Conservation (phyloP, 2,113 vertebrate genomes). For the Bos indicus region DNA sequence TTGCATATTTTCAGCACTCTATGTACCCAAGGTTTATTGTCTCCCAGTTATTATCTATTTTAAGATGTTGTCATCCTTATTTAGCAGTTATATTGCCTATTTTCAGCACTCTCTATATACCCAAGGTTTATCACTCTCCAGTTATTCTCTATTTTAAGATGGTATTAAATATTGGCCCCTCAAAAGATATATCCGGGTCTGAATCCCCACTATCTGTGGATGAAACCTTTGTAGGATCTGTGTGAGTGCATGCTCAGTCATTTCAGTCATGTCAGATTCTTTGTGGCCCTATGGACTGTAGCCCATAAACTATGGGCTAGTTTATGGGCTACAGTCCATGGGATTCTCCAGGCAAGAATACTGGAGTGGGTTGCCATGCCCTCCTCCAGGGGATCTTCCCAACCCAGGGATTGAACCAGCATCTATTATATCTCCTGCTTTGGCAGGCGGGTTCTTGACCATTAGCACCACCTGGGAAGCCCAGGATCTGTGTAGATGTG, state of each 20-base stretch:
- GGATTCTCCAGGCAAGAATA: background rate
- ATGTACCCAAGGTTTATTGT: background rate
- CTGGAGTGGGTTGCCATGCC: background rate
- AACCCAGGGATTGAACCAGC: background rate
- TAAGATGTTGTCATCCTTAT: background rate
- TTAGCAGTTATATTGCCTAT: background rate
- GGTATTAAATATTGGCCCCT: background rate
- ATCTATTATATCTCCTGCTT: background rate
- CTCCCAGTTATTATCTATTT: background rate
- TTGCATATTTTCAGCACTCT: background rate
- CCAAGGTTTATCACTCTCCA: background rate
- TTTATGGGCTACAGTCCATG: background rate
- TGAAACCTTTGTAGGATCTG: background rate
- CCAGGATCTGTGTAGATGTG: background rate
- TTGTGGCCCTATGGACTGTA: background rate
- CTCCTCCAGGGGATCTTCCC: background rate
- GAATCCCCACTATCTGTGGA: background rate
- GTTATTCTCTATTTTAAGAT: background rate
- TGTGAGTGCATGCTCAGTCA: background rate
- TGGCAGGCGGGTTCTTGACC: background rate
- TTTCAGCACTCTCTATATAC: background rate
- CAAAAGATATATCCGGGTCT: background rate
- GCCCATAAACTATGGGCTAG: background rate
- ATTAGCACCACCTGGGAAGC: background rate
- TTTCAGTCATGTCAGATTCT: background rate